Percentiles rank a stretch among this genome's conserved stretches.
Evolutionary conservation across 2,113 vertebrate genomes (phyloP).

Genomic region (Pavo muticus): DNA sequence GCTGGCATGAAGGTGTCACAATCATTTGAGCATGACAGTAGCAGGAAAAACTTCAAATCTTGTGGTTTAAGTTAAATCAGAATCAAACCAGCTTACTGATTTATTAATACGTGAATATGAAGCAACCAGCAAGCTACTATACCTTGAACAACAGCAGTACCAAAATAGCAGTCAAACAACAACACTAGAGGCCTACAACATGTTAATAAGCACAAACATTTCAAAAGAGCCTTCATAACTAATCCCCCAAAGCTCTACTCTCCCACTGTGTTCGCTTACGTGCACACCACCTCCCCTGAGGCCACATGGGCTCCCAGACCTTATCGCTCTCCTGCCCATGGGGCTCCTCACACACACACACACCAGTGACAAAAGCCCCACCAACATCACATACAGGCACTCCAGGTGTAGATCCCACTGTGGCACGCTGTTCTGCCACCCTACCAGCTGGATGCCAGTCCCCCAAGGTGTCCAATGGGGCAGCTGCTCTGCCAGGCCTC

Average conservation of each 20-base stretch:
- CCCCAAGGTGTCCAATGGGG: fast-evolving
- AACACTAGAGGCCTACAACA: background rate
- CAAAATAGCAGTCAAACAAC: background rate
- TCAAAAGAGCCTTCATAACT: background rate
- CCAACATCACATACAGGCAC: background rate
- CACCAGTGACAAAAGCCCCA: background rate
- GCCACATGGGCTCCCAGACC: fast-evolving
- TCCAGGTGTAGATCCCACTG: background rate
- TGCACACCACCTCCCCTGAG: background rate
- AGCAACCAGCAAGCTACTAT: background rate
- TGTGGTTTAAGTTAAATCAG: background rate
- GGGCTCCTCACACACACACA: background rate
- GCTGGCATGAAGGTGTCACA: background rate
- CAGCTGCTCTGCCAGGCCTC: background rate
- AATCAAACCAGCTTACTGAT: background rate
- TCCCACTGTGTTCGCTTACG: fast-evolving
- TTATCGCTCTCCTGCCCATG: background rate
- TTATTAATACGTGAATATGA: background rate
- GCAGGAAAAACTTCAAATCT: background rate
- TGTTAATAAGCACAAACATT: background rate
- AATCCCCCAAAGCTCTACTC: background rate
- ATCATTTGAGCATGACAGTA: background rate
- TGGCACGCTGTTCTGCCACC: background rate
- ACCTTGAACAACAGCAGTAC: background rate
- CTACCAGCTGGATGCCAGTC: background rate